Base-by-base conservation (phyloP, 1,140 invertebrate species). In the Panagrolaimus sp. region DNA sequence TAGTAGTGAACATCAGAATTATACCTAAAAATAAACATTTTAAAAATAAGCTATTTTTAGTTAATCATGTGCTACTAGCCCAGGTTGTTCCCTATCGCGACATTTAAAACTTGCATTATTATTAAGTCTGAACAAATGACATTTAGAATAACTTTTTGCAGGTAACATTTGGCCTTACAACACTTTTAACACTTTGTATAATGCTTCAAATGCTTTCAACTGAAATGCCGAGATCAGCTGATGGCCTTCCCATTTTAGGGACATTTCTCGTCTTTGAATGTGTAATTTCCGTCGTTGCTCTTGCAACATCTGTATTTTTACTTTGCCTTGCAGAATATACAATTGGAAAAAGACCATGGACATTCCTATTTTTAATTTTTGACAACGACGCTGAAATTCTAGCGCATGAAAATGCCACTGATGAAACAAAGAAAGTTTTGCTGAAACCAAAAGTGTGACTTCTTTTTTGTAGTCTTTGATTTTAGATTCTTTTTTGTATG, bases 141-240 rank as follows among this genome's bases (percentile, higher is more conserved):
- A 38, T 38, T 7, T 38, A 38, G 2, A 38, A 38, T 4, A 4
- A 38, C 31, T 38, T 4, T 4, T 38, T 38, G 7, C 31, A 38
- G 31, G 51, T 57, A 20, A 57, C 51, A 11, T 57, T 57, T 27
- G 51, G 51, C 11, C 27, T 57, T 20, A 57, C 51, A 25, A 57
- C 51, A 57, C 27, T 57, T 20, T 20, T 57, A 16, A 57, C 51
- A 11, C n/a, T 57, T 1, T 57, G 51, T 27, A 57, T 57, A 14
- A 57, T 57, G 51, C 51, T 57, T 20, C 51, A 57, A 27, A 57
- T 57, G 51, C 13, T 57, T 20, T 57, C 51, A 2, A 57, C 51
- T 20, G 51, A 57, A 16, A 57, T 57, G 51, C 51, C 51, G 8
- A 57, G 27, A 16, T n/a, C 13, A 1, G 8, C 9, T 1, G 51